phyloP scores from a whole-genome alignment of 2,113 vertebrate genomes.

The Dicentrarchus labrax region DNA sequence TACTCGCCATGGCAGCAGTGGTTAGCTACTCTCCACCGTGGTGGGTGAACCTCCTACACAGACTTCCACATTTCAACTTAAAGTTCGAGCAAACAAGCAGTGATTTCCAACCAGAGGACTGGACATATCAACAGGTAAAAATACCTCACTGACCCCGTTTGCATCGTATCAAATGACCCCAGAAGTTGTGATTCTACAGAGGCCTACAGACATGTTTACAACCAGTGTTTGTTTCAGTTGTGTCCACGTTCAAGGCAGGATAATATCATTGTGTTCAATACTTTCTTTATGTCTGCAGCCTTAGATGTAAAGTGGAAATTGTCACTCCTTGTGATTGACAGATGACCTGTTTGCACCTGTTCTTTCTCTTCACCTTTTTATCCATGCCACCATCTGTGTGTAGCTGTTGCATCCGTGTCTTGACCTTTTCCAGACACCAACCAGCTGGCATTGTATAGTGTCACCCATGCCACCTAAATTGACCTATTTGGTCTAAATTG shows the following conservation, averaged over 20 bases:
- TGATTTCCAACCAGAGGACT: conserved; percentile 92
- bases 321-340: neutral
- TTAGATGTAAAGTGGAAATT: neutral
- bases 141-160: neutral
- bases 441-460: conserved; percentile 47
- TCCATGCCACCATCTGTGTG: conserved; percentile 76
- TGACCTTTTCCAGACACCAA: conserved; percentile 41
- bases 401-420: conserved; percentile 7
- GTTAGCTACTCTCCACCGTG: conserved; percentile 94
- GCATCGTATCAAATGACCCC: neutral
- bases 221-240: neutral
- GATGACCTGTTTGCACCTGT: conserved; percentile 51
- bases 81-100: conserved; percentile 90
- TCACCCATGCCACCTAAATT: conserved; percentile 31
- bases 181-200: neutral
- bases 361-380: conserved; percentile 50
- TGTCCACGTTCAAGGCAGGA: neutral
- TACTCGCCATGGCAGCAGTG: conserved; percentile 88
- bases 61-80: conserved; percentile 93
- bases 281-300: neutral
- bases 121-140: conserved; percentile 94
- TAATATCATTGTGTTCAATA: neutral
- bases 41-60: conserved; percentile 96
- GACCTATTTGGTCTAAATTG: conserved; percentile 44
- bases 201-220: neutral